These are phyloP conservation scores for Drosophila tristis DNA, from an alignment of 1,140 invertebrate species.

Conservation along the genomic window DNA sequence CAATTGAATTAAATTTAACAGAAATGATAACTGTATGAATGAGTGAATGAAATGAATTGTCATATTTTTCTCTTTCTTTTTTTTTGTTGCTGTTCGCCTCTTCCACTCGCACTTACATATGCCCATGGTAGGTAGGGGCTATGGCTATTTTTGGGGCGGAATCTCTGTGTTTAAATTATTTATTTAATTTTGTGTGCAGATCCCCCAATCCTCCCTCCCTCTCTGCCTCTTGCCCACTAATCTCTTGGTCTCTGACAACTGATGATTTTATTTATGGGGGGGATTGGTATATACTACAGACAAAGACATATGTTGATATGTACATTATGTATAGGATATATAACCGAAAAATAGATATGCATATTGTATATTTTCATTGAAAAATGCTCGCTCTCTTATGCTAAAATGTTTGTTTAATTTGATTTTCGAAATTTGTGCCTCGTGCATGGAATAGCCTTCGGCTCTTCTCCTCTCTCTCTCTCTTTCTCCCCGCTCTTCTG, in stretches of 20 bases:
- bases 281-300: background rate
- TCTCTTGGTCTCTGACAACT: slow-evolving; percentile 64
- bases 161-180: slow-evolving; percentile 56
- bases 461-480: background rate
- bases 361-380: slow-evolving; percentile 49
- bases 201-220: slow-evolving; percentile 9
- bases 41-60: slow-evolving; percentile 28
- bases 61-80: background rate
- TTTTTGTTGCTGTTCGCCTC: slow-evolving; percentile 32
- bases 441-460: slow-evolving; percentile 17
- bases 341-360: slow-evolving; percentile 32
- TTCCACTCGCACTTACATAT: slow-evolving; percentile 15
- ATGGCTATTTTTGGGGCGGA: slow-evolving; percentile 62
- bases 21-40: slow-evolving; percentile 51
- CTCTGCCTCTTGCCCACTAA: slow-evolving; percentile 34
- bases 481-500: too few relatives aligned
- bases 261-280: slow-evolving; percentile 75
- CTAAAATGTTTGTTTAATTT: slow-evolving; percentile 28
- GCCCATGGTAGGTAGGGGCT: slow-evolving; percentile 10
- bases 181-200: slow-evolving; percentile 62
- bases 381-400: slow-evolving; percentile 6
- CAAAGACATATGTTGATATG: too few relatives aligned
- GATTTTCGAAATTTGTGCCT: slow-evolving; percentile 24
- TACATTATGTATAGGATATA: slow-evolving; percentile 23
- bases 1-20: slow-evolving; percentile 77